These are phyloP conservation scores for Hecatera dysodea DNA, from an alignment of 2,888 invertebrate species.

Conservation along the genomic window DNA sequence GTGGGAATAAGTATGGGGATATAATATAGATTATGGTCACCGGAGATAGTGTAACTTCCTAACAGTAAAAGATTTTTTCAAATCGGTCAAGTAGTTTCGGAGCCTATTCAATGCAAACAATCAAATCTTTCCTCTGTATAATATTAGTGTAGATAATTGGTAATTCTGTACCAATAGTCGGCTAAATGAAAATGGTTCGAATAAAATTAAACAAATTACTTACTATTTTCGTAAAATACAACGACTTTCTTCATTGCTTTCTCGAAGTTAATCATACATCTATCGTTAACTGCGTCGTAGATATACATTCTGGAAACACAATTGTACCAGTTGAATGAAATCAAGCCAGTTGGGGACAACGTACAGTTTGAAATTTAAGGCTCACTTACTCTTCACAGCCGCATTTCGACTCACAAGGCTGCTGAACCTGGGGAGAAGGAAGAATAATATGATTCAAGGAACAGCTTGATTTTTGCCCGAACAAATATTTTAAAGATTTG, in stretches of 20 bases:
- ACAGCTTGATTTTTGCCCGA: not conserved
- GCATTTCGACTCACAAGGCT: constrained; percentile 71
- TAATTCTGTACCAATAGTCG: too few species aligned
- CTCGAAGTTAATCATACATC: constrained; percentile 76
- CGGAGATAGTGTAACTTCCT: too few species aligned
- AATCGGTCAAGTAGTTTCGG: too few species aligned
- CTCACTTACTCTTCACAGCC: constrained; percentile 76
- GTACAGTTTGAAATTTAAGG: not conserved
- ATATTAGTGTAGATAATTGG: too few species aligned
- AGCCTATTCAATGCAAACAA: too few species aligned
- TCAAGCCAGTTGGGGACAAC: not conserved
- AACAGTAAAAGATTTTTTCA: too few species aligned
- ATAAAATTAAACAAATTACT: not conserved
- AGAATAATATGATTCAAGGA: not conserved
- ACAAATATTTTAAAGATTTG: not conserved
- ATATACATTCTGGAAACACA: constrained; percentile 73
- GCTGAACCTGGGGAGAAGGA: constrained; percentile 19
- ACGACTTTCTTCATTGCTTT: constrained; percentile 67
- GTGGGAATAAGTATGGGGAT: too few species aligned
- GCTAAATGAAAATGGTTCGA: too few species aligned
- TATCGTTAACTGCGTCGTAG: constrained; percentile 75
- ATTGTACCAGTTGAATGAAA: not conserved
- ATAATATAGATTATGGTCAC: too few species aligned
- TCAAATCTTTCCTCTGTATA: too few species aligned
- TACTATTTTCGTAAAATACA: constrained; percentile 51